A percentile compares a stretch with the other conserved stretches of the same genome.
Conservation (phyloP, 2,888 invertebrate genomes). For the Beris chalybata region DNA sequence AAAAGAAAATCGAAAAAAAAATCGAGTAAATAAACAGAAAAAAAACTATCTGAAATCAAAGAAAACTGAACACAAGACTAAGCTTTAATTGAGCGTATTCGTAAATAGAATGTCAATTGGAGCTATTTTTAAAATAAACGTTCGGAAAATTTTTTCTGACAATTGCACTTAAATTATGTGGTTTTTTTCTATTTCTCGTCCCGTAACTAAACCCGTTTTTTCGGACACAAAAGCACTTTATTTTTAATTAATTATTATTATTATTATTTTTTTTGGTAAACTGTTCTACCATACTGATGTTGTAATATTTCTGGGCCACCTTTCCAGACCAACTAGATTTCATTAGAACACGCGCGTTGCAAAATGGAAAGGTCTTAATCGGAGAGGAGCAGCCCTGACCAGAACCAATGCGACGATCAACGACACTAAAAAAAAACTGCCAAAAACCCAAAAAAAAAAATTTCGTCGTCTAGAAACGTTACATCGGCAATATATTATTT, state of each 20-base stretch:
- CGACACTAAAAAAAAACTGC: slow-evolving; percentile 6
- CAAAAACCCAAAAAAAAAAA: slow-evolving; percentile 30
- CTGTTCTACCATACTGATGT: too few species aligned
- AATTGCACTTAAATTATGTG: slow-evolving; percentile 19
- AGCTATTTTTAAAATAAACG: slow-evolving; percentile 33
- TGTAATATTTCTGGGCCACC: too few species aligned
- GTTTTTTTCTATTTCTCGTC: neutral
- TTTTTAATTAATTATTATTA: too few species aligned
- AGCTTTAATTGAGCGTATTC: slow-evolving; percentile 30
- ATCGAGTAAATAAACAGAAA: slow-evolving; percentile 25
- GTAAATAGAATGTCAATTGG: slow-evolving; percentile 32
- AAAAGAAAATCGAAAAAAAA: slow-evolving; percentile 16
- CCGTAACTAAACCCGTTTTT: too few species aligned
- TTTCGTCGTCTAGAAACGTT: slow-evolving; percentile 28
- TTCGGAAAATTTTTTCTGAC: slow-evolving; percentile 11
- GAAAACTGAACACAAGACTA: slow-evolving; percentile 21
- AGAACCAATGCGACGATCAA: too few species aligned
- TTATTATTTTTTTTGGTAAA: too few species aligned
- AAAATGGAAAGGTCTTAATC: too few species aligned
- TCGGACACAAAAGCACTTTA: too few species aligned
- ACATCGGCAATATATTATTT: slow-evolving; percentile 23
- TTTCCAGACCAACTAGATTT: too few species aligned
- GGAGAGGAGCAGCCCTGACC: too few species aligned
- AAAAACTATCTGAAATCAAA: slow-evolving; percentile 12
- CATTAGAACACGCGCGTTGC: too few species aligned